Evolutionary conservation across 2,113 vertebrate genomes (phyloP), one percentile per base, ranked within the genome.

Genomic region (Melospiza melodia): DNA sequence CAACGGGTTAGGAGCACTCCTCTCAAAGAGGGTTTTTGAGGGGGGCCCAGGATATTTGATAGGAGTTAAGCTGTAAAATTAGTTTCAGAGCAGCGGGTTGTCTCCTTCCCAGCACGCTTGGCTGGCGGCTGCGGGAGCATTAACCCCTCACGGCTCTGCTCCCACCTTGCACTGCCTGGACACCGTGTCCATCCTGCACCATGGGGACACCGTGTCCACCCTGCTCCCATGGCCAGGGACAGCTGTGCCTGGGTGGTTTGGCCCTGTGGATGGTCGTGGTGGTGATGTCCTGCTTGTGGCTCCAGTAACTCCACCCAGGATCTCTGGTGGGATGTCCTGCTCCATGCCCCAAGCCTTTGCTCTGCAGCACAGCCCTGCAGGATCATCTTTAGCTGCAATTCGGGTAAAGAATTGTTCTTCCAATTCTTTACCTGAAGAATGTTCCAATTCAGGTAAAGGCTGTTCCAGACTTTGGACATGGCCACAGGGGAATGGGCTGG

Each of bases 61-160:
- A 98, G 98, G 97, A 98, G 97, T 96, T 97, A 96, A 97, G 97
- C 98, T 97, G 98, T 98, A 98, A 98, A 98, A 98, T 98, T 98
- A 97, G 98, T 98, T 98, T 98, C 98, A 98, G 98, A 98, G 97
- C 98, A 98, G 98, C 73, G 91, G 96, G 96, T 95, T 97, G 98
- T 98, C 98, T 98, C 97, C 97, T 98, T 98, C 98, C 96, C 93
- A 98, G 97, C 96, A 98, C 95, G 78, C 97, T 79, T 94, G 94
- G 93, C 96, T 81, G 95, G 81, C 15, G 66, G 84, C 86, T 58
- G 87, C 13, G 1, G 63, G 62, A 90, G 27, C 25, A 4, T 93
- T 96, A 96, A 96, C 94, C 91, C 77, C 66, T 96, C 28, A 39
- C 0, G 2, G 23, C 84, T 6, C 71, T 0, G 5, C 67, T 91